phyloP scores from a whole-genome alignment of 2,888 invertebrate genomes.

The Zaprionus lineosus region DNA sequence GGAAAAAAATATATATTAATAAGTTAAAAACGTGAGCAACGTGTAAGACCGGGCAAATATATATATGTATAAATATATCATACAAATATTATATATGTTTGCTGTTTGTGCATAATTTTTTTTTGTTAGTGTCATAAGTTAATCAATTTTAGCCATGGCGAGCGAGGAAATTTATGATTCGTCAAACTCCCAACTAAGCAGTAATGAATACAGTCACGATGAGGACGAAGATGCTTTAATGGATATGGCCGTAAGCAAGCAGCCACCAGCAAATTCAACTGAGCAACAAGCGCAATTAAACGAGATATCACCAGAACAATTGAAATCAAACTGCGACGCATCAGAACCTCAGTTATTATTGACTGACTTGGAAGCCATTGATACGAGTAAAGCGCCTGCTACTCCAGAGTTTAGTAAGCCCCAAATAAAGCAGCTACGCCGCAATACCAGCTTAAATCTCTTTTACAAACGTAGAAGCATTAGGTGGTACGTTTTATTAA shows the following conservation, averaged over 20 bases:
- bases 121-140: constrained; percentile 23
- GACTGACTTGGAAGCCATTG: constrained; percentile 6
- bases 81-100: no score
- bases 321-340: background rate
- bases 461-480: constrained; percentile 58
- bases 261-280: constrained; percentile 20
- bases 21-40: constrained; percentile 43
- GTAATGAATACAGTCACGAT: constrained; percentile 63
- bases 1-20: constrained; percentile 32
- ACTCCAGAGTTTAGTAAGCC: constrained; percentile 23
- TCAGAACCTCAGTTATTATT: constrained; percentile 28
- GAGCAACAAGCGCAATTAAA: no score
- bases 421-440: constrained; percentile 34
- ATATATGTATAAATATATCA: no score
- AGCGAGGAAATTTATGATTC: constrained; percentile 65
- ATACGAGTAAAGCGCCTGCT: constrained; percentile 7
- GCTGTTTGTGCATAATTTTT: no score
- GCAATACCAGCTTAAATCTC: constrained; percentile 10
- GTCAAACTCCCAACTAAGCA: constrained; percentile 71
- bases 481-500: constrained; percentile 37
- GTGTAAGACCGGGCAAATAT: constrained; percentile 35
- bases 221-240: constrained; percentile 64
- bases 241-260: constrained; percentile 60
- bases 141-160: constrained; percentile 37
- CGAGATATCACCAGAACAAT: constrained; percentile 23